Conservation (phyloP, 2,888 invertebrate genomes). For the Craniophora ligustri region DNA sequence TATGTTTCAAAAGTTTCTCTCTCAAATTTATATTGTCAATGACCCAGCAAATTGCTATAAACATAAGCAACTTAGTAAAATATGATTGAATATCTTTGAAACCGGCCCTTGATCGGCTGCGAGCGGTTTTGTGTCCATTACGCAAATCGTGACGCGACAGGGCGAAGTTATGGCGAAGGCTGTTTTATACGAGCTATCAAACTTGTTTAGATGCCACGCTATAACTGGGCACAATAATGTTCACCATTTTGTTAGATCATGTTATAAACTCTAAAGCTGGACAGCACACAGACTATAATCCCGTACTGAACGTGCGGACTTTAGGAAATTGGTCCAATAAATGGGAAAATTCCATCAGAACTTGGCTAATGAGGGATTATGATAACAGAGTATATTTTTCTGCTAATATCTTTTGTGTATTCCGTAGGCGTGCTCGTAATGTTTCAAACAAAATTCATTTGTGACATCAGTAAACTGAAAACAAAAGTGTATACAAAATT, state of each 20-base stretch:
- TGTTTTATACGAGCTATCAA: conserved; percentile 49
- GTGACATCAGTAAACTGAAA: background rate
- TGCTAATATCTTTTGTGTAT: background rate
- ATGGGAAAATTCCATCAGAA: background rate
- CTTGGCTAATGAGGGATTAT: background rate
- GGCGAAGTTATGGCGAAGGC: conserved; percentile 53
- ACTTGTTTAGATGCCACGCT: conserved; percentile 46
- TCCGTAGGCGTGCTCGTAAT: background rate
- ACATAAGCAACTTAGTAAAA: conserved; percentile 55
- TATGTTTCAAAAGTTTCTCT: conserved; percentile 17
- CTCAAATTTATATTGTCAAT: conserved; percentile 35
- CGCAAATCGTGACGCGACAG: conserved; percentile 64
- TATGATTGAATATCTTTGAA: conserved; percentile 61
- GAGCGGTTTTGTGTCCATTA: conserved; percentile 60
- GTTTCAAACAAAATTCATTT: background rate
- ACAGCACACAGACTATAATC: conserved; percentile 10
- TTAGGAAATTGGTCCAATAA: conserved; percentile 15
- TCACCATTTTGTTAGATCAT: conserved; percentile 37
- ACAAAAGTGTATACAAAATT: conserved; percentile 10
- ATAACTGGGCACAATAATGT: conserved; percentile 35
- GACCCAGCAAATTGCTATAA: conserved; percentile 40
- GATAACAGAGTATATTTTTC: background rate
- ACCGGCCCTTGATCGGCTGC: conserved; percentile 53
- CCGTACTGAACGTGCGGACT: conserved; percentile 10
- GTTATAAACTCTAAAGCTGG: conserved; percentile 20